Base-by-base conservation (phyloP, 2,888 invertebrate species). In the Tetanocera ferruginea region DNA sequence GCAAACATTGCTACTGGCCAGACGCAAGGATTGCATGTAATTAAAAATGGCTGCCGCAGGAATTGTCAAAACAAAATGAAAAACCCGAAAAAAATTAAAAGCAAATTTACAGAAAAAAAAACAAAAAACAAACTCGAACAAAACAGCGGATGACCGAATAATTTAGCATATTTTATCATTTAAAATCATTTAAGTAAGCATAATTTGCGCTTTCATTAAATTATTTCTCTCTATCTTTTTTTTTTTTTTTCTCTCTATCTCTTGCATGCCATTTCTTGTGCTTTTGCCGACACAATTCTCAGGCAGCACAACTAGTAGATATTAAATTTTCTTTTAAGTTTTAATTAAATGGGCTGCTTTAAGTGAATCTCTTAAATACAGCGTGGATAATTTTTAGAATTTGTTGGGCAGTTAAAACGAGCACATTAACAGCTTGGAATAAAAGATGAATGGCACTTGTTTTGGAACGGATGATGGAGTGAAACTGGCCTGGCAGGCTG, bases 141-240 rank as follows among this genome's bases (percentile, higher is more conserved):
- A 67, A 19, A 23, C n/a, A 67, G 23, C 19, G 43, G 37, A 34
- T 49, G 25, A 23, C 9, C 43, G 23, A 43, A 52, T 49, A 70
- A 70, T 70, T 70, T 51, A 51, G 70, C 49, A 70, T 70, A 51
- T 49, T 51, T 31, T 51, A 25, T 23, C 51, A 70, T 28, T 70
- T 70, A 23, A 51, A 70, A 51, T 51, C 70, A 51, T 70, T 70
- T 70, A 31, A 37, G 64, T 66, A 37, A 70, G 51, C 52, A 25
- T 70, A 70, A 70, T 23, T 70, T 25, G 28, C 31, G n/a, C 25
- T 51, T 51, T 14, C 52, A 52, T 70, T 52, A 70, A 51, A 25
- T 70, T 5, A n/a, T 17, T 31, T 64, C 4, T 14, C 31, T 23
- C 8, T 23, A 0, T 14, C 31, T 23, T 2, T 23, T 9, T 3